Evolutionary conservation across 2,113 vertebrate species (phyloP), one percentile per base, ranked within the genome.

Genomic region (Dipodomys merriami): DNA sequence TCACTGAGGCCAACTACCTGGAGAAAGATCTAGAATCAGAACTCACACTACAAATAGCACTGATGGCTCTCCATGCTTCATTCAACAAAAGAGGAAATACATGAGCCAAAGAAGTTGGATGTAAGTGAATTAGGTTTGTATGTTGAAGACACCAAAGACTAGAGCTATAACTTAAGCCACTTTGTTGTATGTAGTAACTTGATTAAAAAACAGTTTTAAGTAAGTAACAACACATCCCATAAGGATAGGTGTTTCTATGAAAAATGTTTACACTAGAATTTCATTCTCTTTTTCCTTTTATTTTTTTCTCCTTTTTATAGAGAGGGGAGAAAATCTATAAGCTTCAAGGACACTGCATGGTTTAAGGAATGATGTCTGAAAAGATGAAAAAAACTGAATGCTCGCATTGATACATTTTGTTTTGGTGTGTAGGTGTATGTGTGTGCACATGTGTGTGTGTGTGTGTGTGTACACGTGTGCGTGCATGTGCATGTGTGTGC

Each of bases 291-390:
- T 49, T 49, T 25, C 20, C n/a, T 62, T 53, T 80, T 33, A 73
- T 49, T 67, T 12, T 83, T 93, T 92, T 93, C 23, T 84, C 19
- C 4, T 94, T 9, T 91, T 25, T n/a, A 81, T 4, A 15, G n/a
- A 53, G 80, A 91, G 49, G 16, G 1, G 65, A 91, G n/a, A 83
- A 67, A 76, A 53, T 74, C 23, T 11, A 10, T 49, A 90, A 85
- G 0, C 1, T 64, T 88, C 71, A 83, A 83, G 46, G 73, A 83
- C 2, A 49, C 5, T 27, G 87, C 39, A 67, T 12, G 79, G 68
- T 68, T 79, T 64, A 82, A 30, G 30, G 29, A 20, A 78, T 12
- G 19, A 89, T 44, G 16, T 86, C 68, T 15, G n/a, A 57, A 87
- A 83, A 64, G 44, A 83, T 44, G 19, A 90, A 78, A 57, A 57